phyloP scores from a whole-genome alignment of 2,888 invertebrate genomes.

The Nematopogon swammerdamellus region DNA sequence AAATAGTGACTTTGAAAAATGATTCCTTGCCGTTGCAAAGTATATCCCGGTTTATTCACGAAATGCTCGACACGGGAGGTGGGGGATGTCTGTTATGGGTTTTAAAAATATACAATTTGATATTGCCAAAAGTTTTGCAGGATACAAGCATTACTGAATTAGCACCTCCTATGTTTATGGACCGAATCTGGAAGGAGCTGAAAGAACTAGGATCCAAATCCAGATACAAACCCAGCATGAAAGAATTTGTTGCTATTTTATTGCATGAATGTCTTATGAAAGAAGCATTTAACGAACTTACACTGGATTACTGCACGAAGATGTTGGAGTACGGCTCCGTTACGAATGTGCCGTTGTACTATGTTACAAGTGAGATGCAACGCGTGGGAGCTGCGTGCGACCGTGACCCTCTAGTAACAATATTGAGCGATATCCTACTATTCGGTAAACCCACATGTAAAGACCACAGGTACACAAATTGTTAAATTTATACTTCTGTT shows the following conservation, averaged over 20 bases:
- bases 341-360: slow-evolving; percentile 30
- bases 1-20: slow-evolving; percentile 13
- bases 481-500: too few species aligned
- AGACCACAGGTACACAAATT: slow-evolving; percentile 52
- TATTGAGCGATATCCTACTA: slow-evolving; percentile 42
- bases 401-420: slow-evolving; percentile 27
- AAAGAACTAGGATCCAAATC: slow-evolving; percentile 43
- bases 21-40: slow-evolving; percentile 10
- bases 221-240: slow-evolving; percentile 35
- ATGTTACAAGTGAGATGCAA: slow-evolving; percentile 24
- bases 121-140: slow-evolving; percentile 20
- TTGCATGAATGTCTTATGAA: slow-evolving; percentile 24
- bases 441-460: slow-evolving; percentile 48
- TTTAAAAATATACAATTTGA: slow-evolving; percentile 28
- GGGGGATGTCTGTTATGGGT: slow-evolving; percentile 41
- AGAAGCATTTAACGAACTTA: slow-evolving; percentile 26
- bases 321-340: slow-evolving; percentile 33
- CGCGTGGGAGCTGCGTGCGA: slow-evolving; percentile 15
- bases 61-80: slow-evolving; percentile 41
- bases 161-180: slow-evolving; percentile 27
- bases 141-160: slow-evolving; percentile 10
- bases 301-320: slow-evolving; percentile 28
- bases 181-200: slow-evolving; percentile 39
- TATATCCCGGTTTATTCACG: slow-evolving; percentile 25
- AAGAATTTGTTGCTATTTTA: slow-evolving; percentile 34